These are phyloP conservation scores for Drosophila neutralis DNA, from an alignment of 2,888 invertebrate genomes.

Conservation along the genomic window DNA sequence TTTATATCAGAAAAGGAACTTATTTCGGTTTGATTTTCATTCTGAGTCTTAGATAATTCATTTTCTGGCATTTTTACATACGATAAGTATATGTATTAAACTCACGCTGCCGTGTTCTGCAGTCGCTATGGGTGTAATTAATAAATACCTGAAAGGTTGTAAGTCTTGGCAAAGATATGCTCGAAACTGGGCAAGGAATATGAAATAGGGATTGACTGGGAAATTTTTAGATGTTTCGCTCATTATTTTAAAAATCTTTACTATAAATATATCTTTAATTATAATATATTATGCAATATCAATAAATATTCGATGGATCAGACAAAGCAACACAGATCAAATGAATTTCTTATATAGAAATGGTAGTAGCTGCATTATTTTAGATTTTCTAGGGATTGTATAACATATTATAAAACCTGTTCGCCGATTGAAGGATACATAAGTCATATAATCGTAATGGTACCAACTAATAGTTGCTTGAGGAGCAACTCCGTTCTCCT, in stretches of 20 bases:
- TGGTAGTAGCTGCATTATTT: background rate
- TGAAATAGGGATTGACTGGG: slow-evolving; percentile 44
- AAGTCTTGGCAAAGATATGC: slow-evolving; percentile 23
- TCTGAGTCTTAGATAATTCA: background rate
- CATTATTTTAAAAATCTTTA: background rate
- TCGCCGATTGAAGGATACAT: background rate
- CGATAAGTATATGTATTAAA: slow-evolving; percentile 30
- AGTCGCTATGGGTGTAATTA: slow-evolving; percentile 4
- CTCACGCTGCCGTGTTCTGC: slow-evolving; percentile 62
- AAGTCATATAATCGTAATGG: too few species aligned
- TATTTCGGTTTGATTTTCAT: background rate
- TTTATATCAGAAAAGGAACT: background rate
- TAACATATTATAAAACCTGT: background rate
- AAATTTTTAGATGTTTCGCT: background rate
- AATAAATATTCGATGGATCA: background rate
- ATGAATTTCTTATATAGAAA: background rate
- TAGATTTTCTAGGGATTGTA: background rate
- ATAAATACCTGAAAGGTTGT: slow-evolving; percentile 6
- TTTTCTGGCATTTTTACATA: background rate
- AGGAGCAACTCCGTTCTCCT: too few species aligned
- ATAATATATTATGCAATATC: background rate
- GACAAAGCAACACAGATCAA: slow-evolving; percentile 6
- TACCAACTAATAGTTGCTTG: too few species aligned
- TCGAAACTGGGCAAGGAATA: slow-evolving; percentile 52
- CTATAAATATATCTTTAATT: background rate